A percentile compares a stretch with the other conserved stretches of the same genome.
These are phyloP conservation scores for Zaprionus davidi DNA, from an alignment of 1,140 invertebrate genomes.

Conservation along the genomic window DNA sequence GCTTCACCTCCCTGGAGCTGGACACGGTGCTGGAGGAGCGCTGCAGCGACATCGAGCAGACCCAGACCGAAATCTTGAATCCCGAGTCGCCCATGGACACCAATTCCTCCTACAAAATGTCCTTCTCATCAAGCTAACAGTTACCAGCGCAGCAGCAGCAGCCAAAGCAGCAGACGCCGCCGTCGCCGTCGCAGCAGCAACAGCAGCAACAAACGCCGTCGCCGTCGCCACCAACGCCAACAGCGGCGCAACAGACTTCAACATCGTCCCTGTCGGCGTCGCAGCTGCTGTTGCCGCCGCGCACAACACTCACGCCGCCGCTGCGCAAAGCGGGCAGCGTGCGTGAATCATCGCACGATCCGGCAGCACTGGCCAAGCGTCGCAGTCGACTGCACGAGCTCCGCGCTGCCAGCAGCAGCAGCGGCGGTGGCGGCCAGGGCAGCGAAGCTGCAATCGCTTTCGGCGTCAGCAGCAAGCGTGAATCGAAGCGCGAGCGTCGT, in stretches of 20 bases:
- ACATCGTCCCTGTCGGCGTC: constrained; percentile 21
- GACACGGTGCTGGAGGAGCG: constrained; percentile 93
- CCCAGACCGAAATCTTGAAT: constrained; percentile 84
- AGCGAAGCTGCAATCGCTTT: constrained; percentile 58
- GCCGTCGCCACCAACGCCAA: background rate
- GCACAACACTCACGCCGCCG: constrained; percentile 47
- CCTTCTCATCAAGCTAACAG: constrained; percentile 83
- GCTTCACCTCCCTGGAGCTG: constrained; percentile 90
- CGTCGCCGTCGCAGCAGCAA: constrained; percentile 20
- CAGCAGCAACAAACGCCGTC: constrained; percentile 1
- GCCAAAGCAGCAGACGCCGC: constrained; percentile 26
- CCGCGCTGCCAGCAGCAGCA: constrained; percentile 55
- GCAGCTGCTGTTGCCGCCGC: constrained; percentile 54
- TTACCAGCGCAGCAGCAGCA: constrained; percentile 63
- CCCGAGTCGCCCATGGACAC: constrained; percentile 80
- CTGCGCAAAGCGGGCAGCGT: constrained; percentile 64
- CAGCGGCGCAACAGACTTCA: background rate
- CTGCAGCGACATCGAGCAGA: constrained; percentile 89
- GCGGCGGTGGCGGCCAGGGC: constrained; percentile 21
- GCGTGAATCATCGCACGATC: constrained; percentile 49
- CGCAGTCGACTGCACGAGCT: constrained; percentile 68
- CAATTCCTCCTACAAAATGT: constrained; percentile 79
- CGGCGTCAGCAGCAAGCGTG: constrained; percentile 46
- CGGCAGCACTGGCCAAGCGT: constrained; percentile 60
- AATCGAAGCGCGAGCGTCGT: constrained; percentile 57